Evolutionary conservation across 2,888 invertebrate species (phyloP).

Genomic region (Melanargia galathea): DNA sequence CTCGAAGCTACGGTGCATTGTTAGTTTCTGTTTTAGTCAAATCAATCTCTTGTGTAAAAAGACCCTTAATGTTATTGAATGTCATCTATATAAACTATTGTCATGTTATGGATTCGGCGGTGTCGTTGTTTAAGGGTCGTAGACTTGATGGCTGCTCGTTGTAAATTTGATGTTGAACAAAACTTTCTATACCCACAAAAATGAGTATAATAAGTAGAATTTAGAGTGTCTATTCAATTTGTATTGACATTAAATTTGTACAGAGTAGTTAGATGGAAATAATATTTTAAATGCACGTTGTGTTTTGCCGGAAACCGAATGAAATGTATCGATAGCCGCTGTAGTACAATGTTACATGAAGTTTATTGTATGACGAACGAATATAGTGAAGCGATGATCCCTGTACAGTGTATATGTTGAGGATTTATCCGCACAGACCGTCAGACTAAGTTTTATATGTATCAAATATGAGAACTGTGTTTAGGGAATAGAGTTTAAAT

Average conservation of each 20-base stretch:
- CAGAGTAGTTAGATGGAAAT: constrained; percentile 18
- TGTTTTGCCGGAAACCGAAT: constrained; percentile 1
- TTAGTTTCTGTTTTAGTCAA: neutral
- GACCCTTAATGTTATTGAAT: neutral
- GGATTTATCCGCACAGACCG: constrained; percentile 46
- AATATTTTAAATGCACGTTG: constrained; percentile 8
- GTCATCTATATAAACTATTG: constrained; percentile 1
- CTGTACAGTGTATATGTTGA: constrained; percentile 67
- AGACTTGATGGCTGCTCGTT: neutral
- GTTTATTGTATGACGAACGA: constrained; percentile 12
- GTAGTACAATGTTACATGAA: constrained; percentile 20
- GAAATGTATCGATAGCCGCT: neutral
- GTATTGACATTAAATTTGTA: constrained; percentile 4
- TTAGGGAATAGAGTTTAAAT: constrained; percentile 26
- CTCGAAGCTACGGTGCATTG: neutral
- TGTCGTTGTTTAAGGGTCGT: neutral
- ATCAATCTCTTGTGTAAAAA: neutral
- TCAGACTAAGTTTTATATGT: constrained; percentile 33
- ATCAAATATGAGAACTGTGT: constrained; percentile 27
- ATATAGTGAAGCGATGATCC: constrained; percentile 30
- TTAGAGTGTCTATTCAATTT: constrained; percentile 14
- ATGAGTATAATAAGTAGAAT: constrained; percentile 5
- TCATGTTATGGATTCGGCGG: neutral
- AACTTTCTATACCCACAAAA: neutral
- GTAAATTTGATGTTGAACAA: constrained; percentile 4